Evolutionary conservation across 2,797 vertebrate genomes (phyloP).

Genomic region (Lepus townsendii): DNA sequence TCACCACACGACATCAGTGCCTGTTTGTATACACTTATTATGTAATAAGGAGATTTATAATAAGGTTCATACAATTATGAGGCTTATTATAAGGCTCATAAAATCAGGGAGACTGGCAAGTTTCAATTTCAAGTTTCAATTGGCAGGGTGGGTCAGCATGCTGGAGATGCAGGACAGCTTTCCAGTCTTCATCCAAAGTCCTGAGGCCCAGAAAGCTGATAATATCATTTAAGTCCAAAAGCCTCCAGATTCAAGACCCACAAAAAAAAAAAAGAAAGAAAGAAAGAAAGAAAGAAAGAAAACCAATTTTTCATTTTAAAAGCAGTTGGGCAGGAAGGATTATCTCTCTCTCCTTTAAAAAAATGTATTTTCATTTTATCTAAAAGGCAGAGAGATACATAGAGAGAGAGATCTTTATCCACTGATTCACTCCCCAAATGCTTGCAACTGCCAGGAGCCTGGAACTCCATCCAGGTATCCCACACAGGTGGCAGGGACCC

Average conservation of each 20-base stretch:
- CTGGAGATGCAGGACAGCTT: not conserved
- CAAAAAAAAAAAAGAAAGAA: not conserved
- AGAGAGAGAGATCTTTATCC: no score
- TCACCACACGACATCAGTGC: not conserved
- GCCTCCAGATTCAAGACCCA: not conserved
- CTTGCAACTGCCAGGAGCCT: no score
- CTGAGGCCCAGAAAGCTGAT: not conserved
- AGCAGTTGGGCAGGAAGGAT: not conserved
- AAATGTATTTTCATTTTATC: no score
- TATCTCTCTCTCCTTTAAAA: not conserved
- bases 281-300: no score
- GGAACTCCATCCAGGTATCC: no score
- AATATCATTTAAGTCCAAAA: not conserved
- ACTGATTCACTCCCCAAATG: no score
- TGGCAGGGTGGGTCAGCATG: no score
- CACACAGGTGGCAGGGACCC: no score
- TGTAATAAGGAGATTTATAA: not conserved
- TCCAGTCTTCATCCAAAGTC: not conserved
- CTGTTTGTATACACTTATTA: not conserved
- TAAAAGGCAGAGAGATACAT: no score
- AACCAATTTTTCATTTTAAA: not conserved
- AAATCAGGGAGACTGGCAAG: not conserved
- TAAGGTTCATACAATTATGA: not conserved
- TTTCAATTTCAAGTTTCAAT: not conserved
- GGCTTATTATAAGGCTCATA: no score